These are phyloP conservation scores for Synanthedon tipuliformis DNA, from an alignment of 2,888 invertebrate genomes.

Conservation along the genomic window DNA sequence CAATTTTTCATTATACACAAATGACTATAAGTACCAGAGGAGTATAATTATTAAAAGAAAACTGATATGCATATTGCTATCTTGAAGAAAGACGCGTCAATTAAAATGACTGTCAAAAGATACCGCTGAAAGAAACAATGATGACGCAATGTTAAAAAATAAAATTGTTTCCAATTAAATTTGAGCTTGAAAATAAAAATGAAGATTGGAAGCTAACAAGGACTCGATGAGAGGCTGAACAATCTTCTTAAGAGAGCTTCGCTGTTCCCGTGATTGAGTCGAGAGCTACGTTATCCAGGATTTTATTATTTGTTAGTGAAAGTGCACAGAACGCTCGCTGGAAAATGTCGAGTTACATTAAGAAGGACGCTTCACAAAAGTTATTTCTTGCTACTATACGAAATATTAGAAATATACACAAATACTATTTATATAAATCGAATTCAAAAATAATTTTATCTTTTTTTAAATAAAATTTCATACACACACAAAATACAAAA, in stretches of 20 bases:
- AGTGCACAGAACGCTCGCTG: neutral
- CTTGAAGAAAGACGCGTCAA: too few species aligned
- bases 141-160: neutral
- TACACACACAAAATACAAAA: too few species aligned
- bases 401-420: neutral
- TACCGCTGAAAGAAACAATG: too few species aligned
- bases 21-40: too few species aligned
- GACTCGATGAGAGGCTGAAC: slow-evolving; percentile 19
- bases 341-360: neutral
- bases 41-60: too few species aligned
- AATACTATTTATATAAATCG: neutral
- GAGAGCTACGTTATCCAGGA: slow-evolving; percentile 19
- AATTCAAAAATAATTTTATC: too few species aligned
- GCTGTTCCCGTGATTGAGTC: slow-evolving; percentile 20
- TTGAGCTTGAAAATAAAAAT: slow-evolving; percentile 23
- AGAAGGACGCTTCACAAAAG: neutral
- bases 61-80: too few species aligned
- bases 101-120: too few species aligned
- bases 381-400: neutral
- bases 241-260: slow-evolving; percentile 19
- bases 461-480: too few species aligned
- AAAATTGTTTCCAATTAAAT: slow-evolving; percentile 17
- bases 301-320: slow-evolving; percentile 3
- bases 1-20: too few species aligned
- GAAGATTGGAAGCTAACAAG: slow-evolving; percentile 22